Base-by-base conservation (phyloP, 2,888 invertebrate species). In the Alloscopus bannaensis region DNA sequence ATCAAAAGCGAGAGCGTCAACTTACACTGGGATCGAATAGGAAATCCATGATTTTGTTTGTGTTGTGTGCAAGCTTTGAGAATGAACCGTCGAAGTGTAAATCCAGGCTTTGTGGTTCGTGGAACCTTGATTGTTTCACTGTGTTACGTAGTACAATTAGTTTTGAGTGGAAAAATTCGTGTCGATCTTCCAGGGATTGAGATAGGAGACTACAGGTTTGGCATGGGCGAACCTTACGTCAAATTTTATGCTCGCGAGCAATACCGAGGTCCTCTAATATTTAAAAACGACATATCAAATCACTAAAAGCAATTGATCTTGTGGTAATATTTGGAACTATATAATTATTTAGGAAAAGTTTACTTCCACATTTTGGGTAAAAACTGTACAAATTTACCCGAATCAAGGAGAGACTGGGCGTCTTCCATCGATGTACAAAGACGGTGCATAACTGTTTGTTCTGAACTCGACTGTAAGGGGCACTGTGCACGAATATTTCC, bases 211-310 rank as follows among this genome's bases (percentile, higher is more conserved):
- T 82, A 72, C 45, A 75, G 82, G 24, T 80, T 82, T 36, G 82
- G 0, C 36, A 73, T 26, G 66, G 82, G 55, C 26, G 66, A 69
- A 2, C 82, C 82, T 3, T 82, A 80, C 62, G 75, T 82, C 26
- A 60, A 62, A 11, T 75, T 82, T 28, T 82, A 82, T 28, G 80
- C 80, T 47, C 59, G 66, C 16, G 82, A 82, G 26, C 69, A 80
- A 26, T 82, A 60, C 60, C 68, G 73, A 80, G 82, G 82, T 82
- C 3, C n/a, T n/a, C n/a, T n/a, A n/a, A n/a, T n/a, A n/a, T n/a
- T n/a, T n/a, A n/a, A n/a, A n/a, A n/a, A n/a, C n/a, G n/a, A n/a
- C n/a, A 45, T 36, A 36, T 8, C 36, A 36, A 26, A 22, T 45
- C 26, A 40, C 20, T 70, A 45, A 16, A 1, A 69, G 6, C 36